Conservation (phyloP, 2,797 vertebrate species). For the Betta splendens region DNA sequence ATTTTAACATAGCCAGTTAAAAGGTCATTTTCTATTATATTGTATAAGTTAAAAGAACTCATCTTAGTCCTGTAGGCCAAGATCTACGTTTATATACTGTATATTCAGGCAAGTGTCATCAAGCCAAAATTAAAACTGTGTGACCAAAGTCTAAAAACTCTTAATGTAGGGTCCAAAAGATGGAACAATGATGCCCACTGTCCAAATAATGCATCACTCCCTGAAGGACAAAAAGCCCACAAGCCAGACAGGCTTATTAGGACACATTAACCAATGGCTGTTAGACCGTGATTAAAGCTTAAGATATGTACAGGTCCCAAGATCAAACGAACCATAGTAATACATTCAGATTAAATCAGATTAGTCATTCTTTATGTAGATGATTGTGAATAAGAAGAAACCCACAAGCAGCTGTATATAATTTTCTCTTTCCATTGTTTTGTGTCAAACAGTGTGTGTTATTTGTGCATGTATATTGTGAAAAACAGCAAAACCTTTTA, state of each 20-base stretch:
- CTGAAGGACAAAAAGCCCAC: not conserved
- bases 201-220: not conserved
- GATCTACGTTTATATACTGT: too few species aligned
- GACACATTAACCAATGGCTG: slow-evolving; percentile 2
- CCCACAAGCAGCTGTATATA: not conserved
- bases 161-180: too few species aligned
- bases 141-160: too few species aligned
- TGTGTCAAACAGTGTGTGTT: not conserved
- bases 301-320: slow-evolving; percentile 2
- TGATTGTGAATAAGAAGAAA: slow-evolving; percentile 3
- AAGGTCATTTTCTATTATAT: too few species aligned
- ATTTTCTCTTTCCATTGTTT: not conserved
- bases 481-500: not conserved
- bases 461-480: slow-evolving; percentile 1
- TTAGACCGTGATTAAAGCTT: slow-evolving; percentile 4
- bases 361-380: not conserved
- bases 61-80: too few species aligned
- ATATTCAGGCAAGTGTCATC: too few species aligned
- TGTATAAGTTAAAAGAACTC: too few species aligned
- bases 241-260: slow-evolving; percentile 3
- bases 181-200: too few species aligned
- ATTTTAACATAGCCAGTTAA: too few species aligned
- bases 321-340: slow-evolving; percentile 2
- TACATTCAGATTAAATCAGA: slow-evolving; percentile 3
- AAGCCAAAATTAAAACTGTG: too few species aligned